Evolutionary conservation across 1,140 invertebrate species (phyloP).

Genomic region (Onthophagus taurus): DNA sequence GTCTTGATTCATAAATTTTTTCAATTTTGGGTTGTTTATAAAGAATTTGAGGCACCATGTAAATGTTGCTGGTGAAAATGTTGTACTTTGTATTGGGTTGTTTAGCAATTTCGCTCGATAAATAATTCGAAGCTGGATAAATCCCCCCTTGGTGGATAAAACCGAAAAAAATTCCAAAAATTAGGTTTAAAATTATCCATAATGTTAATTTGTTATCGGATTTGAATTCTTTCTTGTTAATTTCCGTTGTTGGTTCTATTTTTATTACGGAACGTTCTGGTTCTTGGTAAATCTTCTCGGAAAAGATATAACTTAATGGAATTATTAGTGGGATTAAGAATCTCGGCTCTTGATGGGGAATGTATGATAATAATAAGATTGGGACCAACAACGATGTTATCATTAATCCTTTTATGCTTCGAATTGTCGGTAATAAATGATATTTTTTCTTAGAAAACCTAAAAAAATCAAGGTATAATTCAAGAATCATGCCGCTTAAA

Average conservation of each 20-base stretch:
- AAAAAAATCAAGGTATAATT: no score
- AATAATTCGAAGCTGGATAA: constrained; percentile 53
- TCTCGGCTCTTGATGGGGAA: constrained; percentile 87
- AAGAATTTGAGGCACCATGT: constrained; percentile 71
- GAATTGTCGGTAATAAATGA: constrained; percentile 58
- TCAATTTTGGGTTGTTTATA: constrained; percentile 58
- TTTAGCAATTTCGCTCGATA: constrained; percentile 55
- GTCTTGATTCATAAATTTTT: constrained; percentile 46
- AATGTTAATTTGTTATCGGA: constrained; percentile 35
- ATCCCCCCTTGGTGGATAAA: constrained; percentile 81
- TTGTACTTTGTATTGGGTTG: constrained; percentile 50
- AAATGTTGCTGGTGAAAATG: constrained; percentile 74
- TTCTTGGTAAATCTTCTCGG: constrained; percentile 34
- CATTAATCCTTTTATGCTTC: constrained; percentile 67
- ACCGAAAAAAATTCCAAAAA: constrained; percentile 68
- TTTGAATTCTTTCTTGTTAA: constrained; percentile 28
- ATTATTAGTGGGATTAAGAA: constrained; percentile 79
- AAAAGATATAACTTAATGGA: constrained; percentile 65
- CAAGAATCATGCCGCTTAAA: no score
- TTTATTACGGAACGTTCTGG: constrained; percentile 26
- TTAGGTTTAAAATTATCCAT: constrained; percentile 65
- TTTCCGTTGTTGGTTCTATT: constrained; percentile 33
- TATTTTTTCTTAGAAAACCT: constrained; percentile 41
- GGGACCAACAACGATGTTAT: constrained; percentile 64
- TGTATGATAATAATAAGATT: constrained; percentile 62